Base-by-base conservation (phyloP, 2,113 vertebrate genomes). In the Aegotheles bennettii region DNA sequence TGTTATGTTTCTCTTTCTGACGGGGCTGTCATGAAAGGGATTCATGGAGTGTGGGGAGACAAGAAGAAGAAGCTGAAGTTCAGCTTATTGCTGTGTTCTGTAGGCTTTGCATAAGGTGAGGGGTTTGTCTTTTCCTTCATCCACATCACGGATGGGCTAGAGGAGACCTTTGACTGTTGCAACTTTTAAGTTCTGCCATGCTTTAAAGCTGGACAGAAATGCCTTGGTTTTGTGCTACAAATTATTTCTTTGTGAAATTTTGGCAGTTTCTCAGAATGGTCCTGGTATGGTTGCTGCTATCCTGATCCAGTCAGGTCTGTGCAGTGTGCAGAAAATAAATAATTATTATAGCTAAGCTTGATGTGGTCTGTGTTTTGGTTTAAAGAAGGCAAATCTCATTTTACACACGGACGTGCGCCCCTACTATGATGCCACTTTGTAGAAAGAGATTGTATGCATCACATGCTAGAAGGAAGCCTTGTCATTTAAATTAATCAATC, bases 331-430 rank as follows among this genome's bases (percentile, higher is more conserved):
- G 75, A 74, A 77, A 77, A 69, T 61, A 86, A 93, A 48, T 13
- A 36, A 31, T 31, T 35, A 20, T 53, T 88, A 43, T 2, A 84
- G 19, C 53, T 69, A 33, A 84, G 20, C 12, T 64, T 89, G 23
- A 20, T 54, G 47, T 29, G 17, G 9, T 59, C 77, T 81, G 35
- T 71, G 33, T 65, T 87, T 77, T 59, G 23, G 20, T 85, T 16
- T 54, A 70, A 78, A 56, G 40, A 51, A 77, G 31, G 28, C 11
- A 2, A 84, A 69, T 80, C 54, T 89, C 12, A 10, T 87, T 76
- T 80, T 45, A 38, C 21, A 31, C 45, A 9, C 1, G 2, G n/a
- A 14, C 2, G 1, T 9, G 4, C 68, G 16, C 68, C 59, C 13
- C 45, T 86, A 10, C 42, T 47, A 8, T 33, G 19, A 28, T 80